These are phyloP conservation scores for Clepsis dumicolana DNA, from an alignment of 2,888 invertebrate genomes.

Conservation along the genomic window DNA sequence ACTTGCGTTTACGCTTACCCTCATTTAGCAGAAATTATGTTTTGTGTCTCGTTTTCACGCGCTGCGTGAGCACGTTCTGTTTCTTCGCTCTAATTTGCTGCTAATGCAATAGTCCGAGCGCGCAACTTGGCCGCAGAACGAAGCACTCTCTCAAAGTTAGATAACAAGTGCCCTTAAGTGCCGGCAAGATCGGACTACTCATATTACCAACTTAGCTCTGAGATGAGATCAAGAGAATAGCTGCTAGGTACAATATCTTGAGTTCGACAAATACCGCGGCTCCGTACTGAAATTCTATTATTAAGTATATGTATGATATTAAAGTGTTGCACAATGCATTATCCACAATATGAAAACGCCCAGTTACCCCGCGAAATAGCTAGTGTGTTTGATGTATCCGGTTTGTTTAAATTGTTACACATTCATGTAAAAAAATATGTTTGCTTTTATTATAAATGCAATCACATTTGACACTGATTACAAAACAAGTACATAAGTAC, in stretches of 20 bases:
- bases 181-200: slow-evolving; percentile 37
- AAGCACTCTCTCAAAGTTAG: slow-evolving; percentile 34
- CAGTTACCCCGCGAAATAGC: too few species aligned
- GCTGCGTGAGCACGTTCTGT: slow-evolving; percentile 7
- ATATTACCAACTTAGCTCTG: slow-evolving; percentile 40
- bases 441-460: too few species aligned
- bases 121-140: slow-evolving; percentile 29
- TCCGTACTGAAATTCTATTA: slow-evolving; percentile 13
- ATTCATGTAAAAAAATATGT: too few species aligned
- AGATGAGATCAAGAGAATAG: slow-evolving; percentile 41
- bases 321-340: slow-evolving; percentile 13
- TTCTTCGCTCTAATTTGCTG: slow-evolving; percentile 28
- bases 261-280: slow-evolving; percentile 22
- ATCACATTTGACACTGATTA: too few species aligned
- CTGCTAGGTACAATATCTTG: slow-evolving; percentile 24
- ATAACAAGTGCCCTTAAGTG: slow-evolving; percentile 41
- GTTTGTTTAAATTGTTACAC: neutral
- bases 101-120: slow-evolving; percentile 26
- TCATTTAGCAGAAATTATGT: neutral
- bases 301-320: slow-evolving; percentile 11
- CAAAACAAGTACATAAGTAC: too few species aligned
- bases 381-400: too few species aligned
- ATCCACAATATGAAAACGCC: neutral
- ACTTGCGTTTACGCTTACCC: too few species aligned
- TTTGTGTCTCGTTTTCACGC: slow-evolving; percentile 10